Base-by-base conservation (phyloP, 1,140 invertebrate genomes). In the Penaeus japonicus region DNA sequence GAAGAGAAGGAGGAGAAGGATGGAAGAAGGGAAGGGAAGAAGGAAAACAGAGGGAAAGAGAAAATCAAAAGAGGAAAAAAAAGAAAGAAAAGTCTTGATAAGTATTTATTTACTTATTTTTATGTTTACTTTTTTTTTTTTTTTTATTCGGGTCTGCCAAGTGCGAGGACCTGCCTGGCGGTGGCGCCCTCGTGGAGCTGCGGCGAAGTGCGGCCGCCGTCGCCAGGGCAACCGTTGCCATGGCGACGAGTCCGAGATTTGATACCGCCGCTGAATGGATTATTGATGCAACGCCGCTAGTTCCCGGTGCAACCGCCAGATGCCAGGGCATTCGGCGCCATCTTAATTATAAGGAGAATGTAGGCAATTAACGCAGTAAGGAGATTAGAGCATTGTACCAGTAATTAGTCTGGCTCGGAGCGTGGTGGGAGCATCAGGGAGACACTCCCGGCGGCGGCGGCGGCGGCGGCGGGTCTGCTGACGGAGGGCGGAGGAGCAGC, bases 281-380 rank as follows among this genome's bases (percentile, higher is more conserved):
- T 83, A 84, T 84, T 83, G 87, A 89, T 83, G 87, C 80, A 84
- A 84, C 81, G 70, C 80, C 65, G 54, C 59, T 84, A 75, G 82
- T 89, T 89, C 81, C 57, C 82, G 57, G 57, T 70, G 82, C 87
- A 78, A 79, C 87, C 87, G 39, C 87, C 82, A 89, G 87, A 89
- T 89, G 87, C 39, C 87, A 75, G 82, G 82, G 70, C 87, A 89
- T 70, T 89, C 87, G 87, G 39, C 87, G 70, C 87, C 87, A 82
- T 89, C 87, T 89, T 89, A 89, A 89, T 89, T 89, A 89, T 89
- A 84, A 84, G 87, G 87, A 89, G 87, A 89, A 84, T 89, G 87
- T 89, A 89, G 87, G 87, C 87, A 89, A 89, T 89, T 89, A 89
- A 89, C 82, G 87, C 82, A 84, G 87, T 89, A 84, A 89, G 87